Percentiles rank a stretch among this genome's conserved stretches.
Evolutionary conservation across 2,113 vertebrate species (phyloP).

Genomic region (Capreolus pygargus): DNA sequence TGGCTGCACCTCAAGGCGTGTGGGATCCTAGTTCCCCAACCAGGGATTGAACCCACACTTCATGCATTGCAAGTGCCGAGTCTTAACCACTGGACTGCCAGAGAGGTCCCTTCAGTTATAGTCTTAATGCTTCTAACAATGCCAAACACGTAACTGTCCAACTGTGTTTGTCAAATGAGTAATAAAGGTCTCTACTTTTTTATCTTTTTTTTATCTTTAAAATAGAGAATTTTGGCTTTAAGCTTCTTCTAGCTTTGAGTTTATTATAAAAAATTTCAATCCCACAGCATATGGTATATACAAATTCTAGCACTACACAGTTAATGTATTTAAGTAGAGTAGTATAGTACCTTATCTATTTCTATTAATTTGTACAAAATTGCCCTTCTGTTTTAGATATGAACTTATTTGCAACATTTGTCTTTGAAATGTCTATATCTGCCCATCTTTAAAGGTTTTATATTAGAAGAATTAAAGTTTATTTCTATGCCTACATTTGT

Average conservation of each 20-base stretch:
- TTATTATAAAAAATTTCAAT: conserved; percentile 21
- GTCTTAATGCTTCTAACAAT: not conserved
- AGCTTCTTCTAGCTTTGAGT: not conserved
- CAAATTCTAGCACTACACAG: not conserved
- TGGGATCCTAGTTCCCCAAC: not conserved
- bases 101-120: not conserved
- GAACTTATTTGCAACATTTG: not conserved
- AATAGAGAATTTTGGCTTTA: not conserved
- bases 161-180: not conserved
- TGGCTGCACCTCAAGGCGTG: not conserved
- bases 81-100: not conserved
- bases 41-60: not conserved
- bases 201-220: conserved; percentile 7
- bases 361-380: not conserved
- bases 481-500: not conserved
- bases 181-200: not conserved
- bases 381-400: not conserved
- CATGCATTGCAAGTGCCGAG: not conserved
- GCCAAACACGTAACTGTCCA: not conserved
- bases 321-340: not conserved
- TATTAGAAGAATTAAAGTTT: not conserved
- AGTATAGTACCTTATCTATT: not conserved
- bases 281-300: not conserved
- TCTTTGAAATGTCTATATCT: not conserved
- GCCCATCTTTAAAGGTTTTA: not conserved